A percentile compares a stretch with the other conserved stretches of the same genome.
These are phyloP conservation scores for Trachurus trachurus DNA, from an alignment of 2,797 vertebrate species.

Conservation along the genomic window DNA sequence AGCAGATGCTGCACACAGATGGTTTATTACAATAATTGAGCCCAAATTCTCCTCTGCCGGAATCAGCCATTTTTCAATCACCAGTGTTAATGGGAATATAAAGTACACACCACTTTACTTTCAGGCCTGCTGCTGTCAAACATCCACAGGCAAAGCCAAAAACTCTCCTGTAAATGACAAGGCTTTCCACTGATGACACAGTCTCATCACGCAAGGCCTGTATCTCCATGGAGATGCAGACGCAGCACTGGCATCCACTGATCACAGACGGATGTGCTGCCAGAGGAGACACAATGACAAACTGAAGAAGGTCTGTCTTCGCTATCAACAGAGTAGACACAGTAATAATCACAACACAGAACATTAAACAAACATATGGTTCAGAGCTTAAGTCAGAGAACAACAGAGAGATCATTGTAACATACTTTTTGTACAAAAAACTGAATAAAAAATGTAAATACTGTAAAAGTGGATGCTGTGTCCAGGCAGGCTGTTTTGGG, in stretches of 20 bases:
- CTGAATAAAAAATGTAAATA: no score
- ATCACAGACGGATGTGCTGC: neutral
- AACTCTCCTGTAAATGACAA: neutral
- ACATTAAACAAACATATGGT: neutral
- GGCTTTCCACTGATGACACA: conserved; percentile 9
- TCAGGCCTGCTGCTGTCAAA: neutral
- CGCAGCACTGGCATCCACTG: neutral
- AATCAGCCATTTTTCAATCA: conserved; percentile 3
- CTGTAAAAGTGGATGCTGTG: no score
- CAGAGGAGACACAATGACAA: neutral
- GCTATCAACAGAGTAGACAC: neutral
- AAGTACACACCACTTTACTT: neutral
- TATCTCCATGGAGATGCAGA: neutral
- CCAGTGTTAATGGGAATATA: neutral
- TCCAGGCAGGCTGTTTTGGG: no score
- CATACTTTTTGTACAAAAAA: neutral
- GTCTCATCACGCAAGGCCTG: no score
- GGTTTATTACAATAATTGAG: neutral
- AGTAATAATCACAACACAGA: neutral
- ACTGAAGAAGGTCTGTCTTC: neutral
- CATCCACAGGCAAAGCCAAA: conserved; percentile 1
- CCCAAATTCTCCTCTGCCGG: neutral
- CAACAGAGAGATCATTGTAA: neutral
- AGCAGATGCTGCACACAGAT: conserved; percentile 7
- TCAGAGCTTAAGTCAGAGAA: neutral